Percentiles rank a stretch among this genome's conserved stretches.
Evolutionary conservation across 2,113 vertebrate genomes (phyloP).

Genomic region (Tachysurus vachellii): DNA sequence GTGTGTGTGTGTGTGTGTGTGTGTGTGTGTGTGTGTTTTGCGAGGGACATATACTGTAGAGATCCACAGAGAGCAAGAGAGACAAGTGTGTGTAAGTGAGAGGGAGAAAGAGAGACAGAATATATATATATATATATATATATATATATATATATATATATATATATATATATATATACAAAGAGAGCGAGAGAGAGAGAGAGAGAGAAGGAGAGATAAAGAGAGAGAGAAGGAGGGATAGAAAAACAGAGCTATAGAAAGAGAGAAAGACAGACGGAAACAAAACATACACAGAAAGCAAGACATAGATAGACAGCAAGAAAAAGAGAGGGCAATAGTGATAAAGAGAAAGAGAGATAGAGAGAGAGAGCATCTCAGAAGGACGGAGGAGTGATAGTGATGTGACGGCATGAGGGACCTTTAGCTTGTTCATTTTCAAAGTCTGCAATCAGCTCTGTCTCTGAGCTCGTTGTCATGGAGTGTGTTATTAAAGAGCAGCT

Average conservation of each 20-base stretch:
- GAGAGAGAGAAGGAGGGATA: not conserved
- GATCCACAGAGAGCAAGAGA: no score
- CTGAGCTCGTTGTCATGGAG: not conserved
- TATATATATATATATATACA: no score
- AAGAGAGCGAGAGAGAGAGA: not conserved
- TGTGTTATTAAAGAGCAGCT: not conserved
- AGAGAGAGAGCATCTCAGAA: not conserved
- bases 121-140: no score
- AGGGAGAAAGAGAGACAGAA: no score
- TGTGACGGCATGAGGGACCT: not conserved
- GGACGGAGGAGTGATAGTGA: not conserved
- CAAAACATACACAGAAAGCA: not conserved
- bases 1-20: no score
- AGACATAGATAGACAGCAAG: not conserved
- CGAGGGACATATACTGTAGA: no score
- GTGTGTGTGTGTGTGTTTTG: no score
- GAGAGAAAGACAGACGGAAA: not conserved
- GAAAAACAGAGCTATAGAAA: not conserved
- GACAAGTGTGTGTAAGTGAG: no score
- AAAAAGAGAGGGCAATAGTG: not conserved
- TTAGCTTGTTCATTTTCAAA: constrained; percentile 10
- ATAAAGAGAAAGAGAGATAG: not conserved
- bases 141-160: no score
- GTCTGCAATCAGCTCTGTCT: not conserved
- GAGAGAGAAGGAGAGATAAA: not conserved